Conservation (phyloP, 2,888 invertebrate genomes). For the Achlya flavicornis region DNA sequence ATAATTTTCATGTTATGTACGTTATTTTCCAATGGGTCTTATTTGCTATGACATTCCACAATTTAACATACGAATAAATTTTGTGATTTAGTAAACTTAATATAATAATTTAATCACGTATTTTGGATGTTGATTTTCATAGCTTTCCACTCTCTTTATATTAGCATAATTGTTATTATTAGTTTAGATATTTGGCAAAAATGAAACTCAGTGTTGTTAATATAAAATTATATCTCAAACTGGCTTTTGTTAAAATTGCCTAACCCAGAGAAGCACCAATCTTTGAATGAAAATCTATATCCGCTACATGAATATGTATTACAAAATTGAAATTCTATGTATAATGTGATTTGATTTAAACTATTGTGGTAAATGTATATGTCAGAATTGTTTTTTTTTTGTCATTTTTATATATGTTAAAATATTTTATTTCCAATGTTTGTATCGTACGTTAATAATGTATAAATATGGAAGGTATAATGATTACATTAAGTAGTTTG, state of each 20-base stretch:
- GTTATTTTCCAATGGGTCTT: constrained; percentile 8
- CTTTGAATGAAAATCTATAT: not conserved
- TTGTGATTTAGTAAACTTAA: not conserved
- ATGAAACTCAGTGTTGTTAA: no score
- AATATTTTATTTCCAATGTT: constrained; percentile 12
- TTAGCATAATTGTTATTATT: no score
- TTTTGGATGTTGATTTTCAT: constrained; percentile 19
- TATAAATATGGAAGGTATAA: constrained; percentile 5
- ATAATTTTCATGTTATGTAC: constrained; percentile 13
- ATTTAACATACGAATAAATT: not conserved
- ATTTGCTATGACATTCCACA: constrained; percentile 14
- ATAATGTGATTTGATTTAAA: not conserved
- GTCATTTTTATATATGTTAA: constrained; percentile 11
- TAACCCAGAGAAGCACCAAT: not conserved
- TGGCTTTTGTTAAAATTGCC: no score
- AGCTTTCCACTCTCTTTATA: constrained; percentile 17
- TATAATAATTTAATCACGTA: not conserved
- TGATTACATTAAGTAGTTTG: constrained; percentile 34
- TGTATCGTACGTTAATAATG: constrained; percentile 15
- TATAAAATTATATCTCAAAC: no score
- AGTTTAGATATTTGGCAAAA: no score
- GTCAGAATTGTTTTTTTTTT: constrained; percentile 12
- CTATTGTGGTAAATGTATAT: constrained; percentile 9
- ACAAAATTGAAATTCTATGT: no score
- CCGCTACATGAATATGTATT: no score